These are phyloP conservation scores for Psylliodes chrysocephalus DNA, from an alignment of 2,888 invertebrate genomes.

Conservation along the genomic window DNA sequence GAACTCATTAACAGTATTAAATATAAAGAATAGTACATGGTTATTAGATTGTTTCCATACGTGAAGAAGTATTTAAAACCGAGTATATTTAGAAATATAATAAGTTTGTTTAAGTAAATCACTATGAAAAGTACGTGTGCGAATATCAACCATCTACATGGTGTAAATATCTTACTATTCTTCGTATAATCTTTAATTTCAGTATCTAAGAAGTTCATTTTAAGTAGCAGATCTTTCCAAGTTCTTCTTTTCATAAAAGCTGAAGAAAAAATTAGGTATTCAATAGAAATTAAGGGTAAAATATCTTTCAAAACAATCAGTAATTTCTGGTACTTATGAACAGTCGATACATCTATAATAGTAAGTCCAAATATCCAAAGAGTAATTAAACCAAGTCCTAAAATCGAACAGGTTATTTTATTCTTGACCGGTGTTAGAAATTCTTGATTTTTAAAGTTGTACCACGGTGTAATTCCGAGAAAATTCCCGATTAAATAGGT, in stretches of 20 bases:
- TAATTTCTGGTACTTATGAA: not conserved
- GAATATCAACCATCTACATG: too few species aligned
- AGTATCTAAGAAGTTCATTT: too few species aligned
- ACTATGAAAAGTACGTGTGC: too few species aligned
- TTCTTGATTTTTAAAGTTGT: constrained; percentile 3
- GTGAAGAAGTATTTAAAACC: too few species aligned
- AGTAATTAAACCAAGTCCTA: not conserved
- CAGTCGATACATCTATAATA: not conserved
- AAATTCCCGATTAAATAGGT: constrained; percentile 19
- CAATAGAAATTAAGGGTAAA: not conserved
- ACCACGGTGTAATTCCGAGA: constrained; percentile 22
- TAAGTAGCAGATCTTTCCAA: not conserved
- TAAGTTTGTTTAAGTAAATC: too few species aligned
- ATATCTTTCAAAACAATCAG: not conserved
- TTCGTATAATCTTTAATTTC: too few species aligned
- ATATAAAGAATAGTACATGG: too few species aligned
- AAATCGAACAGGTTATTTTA: not conserved
- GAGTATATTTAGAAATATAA: too few species aligned
- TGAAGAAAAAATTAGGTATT: not conserved
- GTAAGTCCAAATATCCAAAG: not conserved
- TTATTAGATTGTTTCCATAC: too few species aligned
- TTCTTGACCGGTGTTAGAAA: constrained; percentile 1
- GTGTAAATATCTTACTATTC: too few species aligned
- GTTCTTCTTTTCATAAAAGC: not conserved
- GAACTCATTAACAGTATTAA: too few species aligned